Evolutionary conservation across 2,113 vertebrate genomes (phyloP), one percentile per base, ranked within the genome.

Genomic region (Colinus virginianus): DNA sequence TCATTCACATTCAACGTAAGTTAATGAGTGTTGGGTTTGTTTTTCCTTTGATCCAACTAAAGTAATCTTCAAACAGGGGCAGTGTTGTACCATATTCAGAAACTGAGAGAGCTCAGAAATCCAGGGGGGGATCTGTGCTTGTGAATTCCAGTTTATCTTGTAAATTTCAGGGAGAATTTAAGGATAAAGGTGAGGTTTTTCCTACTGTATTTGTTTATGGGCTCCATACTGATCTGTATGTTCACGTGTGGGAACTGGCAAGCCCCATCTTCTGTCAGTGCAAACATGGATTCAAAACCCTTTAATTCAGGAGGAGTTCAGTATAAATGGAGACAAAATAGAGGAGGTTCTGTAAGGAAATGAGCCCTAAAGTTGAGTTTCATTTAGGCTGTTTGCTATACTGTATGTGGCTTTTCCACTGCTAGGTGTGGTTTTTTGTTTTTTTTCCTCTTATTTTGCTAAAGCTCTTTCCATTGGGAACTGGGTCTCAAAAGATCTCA

Each of bases 1-100:
- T 99, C 97, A 98, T 99, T 95, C 99, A 99, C 96, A 98, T 99
- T 93, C 99, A 99, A 88, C 98, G 99, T 99, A 97, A 98, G 99
- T 98, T 72, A 32, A 38, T 80, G 63, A n/a, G 43, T 89, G 1
- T 15, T 67, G 56, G 40, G 32, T 75, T 38, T 56, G 12, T 13
- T 86, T 59, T 75, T 46, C 67, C 38, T 17, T 45, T 49, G 45
- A 22, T 30, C 77, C 58, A 13, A 46, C 20, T 55, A 21, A 36
- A 59, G 30, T 5, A 7, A 18, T 42, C 7, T 10, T 53, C 62
- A 59, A 1, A 18, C 13, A 34, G 59, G 40, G n/a, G 8, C 49
- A 20, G 16, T 23, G 25, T 45, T 85, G 38, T 68, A 0, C 26
- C 12, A 2, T 62, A 43, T 63, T 74, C 25, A 42, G 30, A 11